A percentile compares a stretch with the other conserved stretches of the same genome.
phyloP scores from a whole-genome alignment of 2,113 vertebrate genomes.

The Bos indicus region DNA sequence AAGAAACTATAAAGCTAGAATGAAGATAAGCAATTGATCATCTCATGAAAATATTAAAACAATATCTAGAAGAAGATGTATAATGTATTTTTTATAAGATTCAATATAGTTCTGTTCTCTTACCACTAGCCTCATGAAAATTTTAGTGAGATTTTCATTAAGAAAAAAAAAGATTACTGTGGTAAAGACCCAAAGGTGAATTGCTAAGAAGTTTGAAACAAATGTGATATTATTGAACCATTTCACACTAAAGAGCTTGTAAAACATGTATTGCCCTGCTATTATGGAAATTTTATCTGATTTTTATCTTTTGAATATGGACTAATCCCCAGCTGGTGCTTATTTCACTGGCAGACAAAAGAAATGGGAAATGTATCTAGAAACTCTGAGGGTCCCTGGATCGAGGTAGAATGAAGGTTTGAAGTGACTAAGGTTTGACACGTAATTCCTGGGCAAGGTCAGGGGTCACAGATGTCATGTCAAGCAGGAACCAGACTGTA shows the following conservation, averaged over 20 bases:
- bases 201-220: conserved; percentile 53
- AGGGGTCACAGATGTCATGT: background rate
- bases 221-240: conserved; percentile 57
- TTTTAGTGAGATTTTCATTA: conserved; percentile 69
- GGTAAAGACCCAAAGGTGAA: conserved; percentile 57
- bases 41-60: background rate
- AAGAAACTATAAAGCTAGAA: background rate
- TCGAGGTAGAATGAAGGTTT: background rate
- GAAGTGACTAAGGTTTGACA: background rate
- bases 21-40: conserved; percentile 13
- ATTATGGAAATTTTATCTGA: conserved; percentile 46
- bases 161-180: conserved; percentile 30
- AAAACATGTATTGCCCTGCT: conserved; percentile 15
- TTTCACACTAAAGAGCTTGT: conserved; percentile 49
- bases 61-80: background rate
- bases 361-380: background rate
- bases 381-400: background rate
- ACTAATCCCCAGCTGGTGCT: background rate
- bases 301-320: conserved; percentile 46
- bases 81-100: conserved; percentile 43
- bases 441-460: background rate
- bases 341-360: background rate
- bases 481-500: background rate
- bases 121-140: conserved; percentile 46
- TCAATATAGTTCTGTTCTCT: conserved; percentile 40